These are phyloP conservation scores for Dynastes maya DNA, from an alignment of 2,888 invertebrate genomes.

Conservation along the genomic window DNA sequence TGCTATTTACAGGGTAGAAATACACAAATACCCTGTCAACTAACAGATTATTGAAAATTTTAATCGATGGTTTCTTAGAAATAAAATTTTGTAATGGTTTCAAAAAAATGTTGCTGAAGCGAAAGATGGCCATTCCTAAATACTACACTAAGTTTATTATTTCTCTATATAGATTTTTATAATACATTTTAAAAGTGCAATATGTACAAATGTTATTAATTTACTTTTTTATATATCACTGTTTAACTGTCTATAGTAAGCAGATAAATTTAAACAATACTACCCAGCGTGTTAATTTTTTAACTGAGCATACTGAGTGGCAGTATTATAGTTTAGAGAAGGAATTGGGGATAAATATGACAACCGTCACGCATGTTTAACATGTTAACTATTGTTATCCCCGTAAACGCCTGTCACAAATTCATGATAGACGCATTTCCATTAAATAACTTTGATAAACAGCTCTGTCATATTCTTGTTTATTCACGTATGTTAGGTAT, in stretches of 20 bases:
- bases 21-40: too few species aligned
- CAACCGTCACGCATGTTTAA: slow-evolving; percentile 20
- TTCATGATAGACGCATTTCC: slow-evolving; percentile 42
- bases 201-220: slow-evolving; percentile 81
- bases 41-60: too few species aligned
- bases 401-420: slow-evolving; percentile 39
- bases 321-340: slow-evolving; percentile 64
- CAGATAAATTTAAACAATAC: slow-evolving; percentile 67
- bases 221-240: slow-evolving; percentile 68
- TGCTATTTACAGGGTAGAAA: too few species aligned
- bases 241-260: slow-evolving; percentile 69
- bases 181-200: slow-evolving; percentile 74
- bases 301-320: slow-evolving; percentile 70
- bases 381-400: slow-evolving; percentile 15
- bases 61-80: too few species aligned
- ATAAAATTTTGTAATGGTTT: background rate
- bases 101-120: slow-evolving; percentile 50
- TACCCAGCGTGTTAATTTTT: slow-evolving; percentile 67
- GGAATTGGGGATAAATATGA: slow-evolving; percentile 43
- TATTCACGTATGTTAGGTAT: slow-evolving; percentile 12
- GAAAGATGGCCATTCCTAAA: slow-evolving; percentile 54
- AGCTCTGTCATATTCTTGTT: slow-evolving; percentile 27
- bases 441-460: slow-evolving; percentile 4
- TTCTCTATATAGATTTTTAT: slow-evolving; percentile 50
- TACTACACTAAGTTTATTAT: slow-evolving; percentile 49